Evolutionary conservation across 2,888 invertebrate genomes (phyloP).

Genomic region (Clunio marinus): DNA sequence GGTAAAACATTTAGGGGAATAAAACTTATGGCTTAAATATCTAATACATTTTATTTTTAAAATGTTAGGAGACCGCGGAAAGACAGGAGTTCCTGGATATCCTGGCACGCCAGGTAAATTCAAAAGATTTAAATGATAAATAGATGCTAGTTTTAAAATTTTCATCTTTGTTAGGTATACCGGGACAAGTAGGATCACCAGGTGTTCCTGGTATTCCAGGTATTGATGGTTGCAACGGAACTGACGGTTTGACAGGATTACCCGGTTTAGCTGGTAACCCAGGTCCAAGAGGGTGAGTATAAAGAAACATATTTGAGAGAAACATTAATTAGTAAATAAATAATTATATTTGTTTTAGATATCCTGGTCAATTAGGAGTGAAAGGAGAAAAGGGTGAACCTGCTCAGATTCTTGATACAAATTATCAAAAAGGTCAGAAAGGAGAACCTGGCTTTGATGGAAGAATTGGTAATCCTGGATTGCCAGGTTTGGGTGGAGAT

Average conservation of each 20-base stretch:
- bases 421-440: conserved; percentile 73
- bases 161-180: conserved; percentile 42
- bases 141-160: too few relatives aligned
- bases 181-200: conserved; percentile 43
- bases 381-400: conserved; percentile 77
- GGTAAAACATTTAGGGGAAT: too few relatives aligned
- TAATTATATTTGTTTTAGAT: background rate
- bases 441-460: conserved; percentile 51
- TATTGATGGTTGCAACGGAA: conserved; percentile 93
- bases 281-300: conserved; percentile 27
- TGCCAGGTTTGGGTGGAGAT: conserved; percentile 64
- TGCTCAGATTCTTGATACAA: conserved; percentile 53
- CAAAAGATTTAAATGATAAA: too few relatives aligned
- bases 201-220: conserved; percentile 61
- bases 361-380: conserved; percentile 44
- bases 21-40: too few relatives aligned
- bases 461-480: conserved; percentile 47
- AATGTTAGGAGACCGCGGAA: conserved; percentile 73
- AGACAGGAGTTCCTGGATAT: conserved; percentile 81
- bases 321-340: too few relatives aligned
- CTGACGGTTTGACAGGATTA: conserved; percentile 76
- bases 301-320: too few relatives aligned
- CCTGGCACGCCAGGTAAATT: conserved; percentile 50
- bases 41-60: too few relatives aligned
- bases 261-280: conserved; percentile 46